Base-by-base conservation (phyloP, 2,888 invertebrate genomes). In the Formica aserva region DNA sequence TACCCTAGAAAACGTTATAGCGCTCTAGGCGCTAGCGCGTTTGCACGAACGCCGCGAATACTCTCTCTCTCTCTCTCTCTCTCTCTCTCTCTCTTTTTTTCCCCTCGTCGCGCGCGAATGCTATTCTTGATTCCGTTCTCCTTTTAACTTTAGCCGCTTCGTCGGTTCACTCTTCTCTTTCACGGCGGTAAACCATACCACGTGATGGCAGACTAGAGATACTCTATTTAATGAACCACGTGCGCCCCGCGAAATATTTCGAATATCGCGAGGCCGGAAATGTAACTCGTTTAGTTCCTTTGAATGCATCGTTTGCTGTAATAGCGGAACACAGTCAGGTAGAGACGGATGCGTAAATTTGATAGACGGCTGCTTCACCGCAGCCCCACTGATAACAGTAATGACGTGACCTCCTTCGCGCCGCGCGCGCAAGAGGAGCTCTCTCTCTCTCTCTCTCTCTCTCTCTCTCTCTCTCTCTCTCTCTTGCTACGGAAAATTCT, bases 1-100 rank as follows among this genome's bases (percentile, higher is more conserved):
- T 77, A 85, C 86, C 85, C 87, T 82, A 82, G 89, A 86, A 85
- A 86, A 84, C 85, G 86, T 89, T 91, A 88, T 91, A 91, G 91
- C 89, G 89, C 88, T 90, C 90, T 86, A 85, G 82, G 85, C 87
- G 85, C 85, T 84, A 85, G 83, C 87, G 82, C 74, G 91, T 86
- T 91, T 85, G 76, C 89, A 86, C 91, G 82, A 90, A 89, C 84
- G 75, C 86, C 84, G 85, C 85, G 84, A 80, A 89, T 75, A 35
- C 41, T 67, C 60, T 75, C 63, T 84, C 76, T 63, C 72, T 81
- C 78, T 65, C 35, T 62, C 41, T 65, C 41, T 45, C 63, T 48
- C 26, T 52, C 35, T 52, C 41, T 32, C 48, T 48, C 48, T 35
- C 48, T 55, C 45, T 22, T 0, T 55, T 15, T 15, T 26, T 52